Evolutionary conservation across 2,888 invertebrate genomes (phyloP).

Genomic region (Yponomeuta cagnagella): DNA sequence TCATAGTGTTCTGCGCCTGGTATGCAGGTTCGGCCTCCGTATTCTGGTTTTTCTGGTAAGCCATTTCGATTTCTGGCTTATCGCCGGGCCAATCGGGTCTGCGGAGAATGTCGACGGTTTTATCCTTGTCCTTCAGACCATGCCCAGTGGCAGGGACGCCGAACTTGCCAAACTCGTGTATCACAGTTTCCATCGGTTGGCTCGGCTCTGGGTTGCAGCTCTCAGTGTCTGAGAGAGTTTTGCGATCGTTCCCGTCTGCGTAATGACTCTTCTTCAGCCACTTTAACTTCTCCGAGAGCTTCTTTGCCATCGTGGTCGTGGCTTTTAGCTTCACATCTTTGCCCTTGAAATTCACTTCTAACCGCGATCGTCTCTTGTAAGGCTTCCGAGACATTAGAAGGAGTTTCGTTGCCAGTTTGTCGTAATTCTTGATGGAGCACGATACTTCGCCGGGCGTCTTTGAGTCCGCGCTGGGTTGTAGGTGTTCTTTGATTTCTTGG

Average conservation of each 20-base stretch:
- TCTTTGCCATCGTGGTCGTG: not conserved
- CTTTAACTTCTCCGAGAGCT: not conserved
- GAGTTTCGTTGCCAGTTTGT: not conserved
- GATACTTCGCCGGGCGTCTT: not conserved
- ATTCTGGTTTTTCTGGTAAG: not conserved
- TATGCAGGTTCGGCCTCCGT: not conserved
- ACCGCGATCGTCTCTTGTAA: not conserved
- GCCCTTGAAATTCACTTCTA: not conserved
- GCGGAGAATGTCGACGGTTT: not conserved
- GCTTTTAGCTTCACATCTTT: not conserved
- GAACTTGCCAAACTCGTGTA: not conserved
- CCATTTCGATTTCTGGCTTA: not conserved
- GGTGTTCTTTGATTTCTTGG: not conserved
- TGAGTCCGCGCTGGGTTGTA: not conserved
- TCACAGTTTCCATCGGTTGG: not conserved
- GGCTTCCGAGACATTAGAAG: not conserved
- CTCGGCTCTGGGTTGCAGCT: not conserved
- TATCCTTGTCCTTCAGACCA: not conserved
- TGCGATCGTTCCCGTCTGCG: not conserved
- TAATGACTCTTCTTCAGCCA: not conserved
- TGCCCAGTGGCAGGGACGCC: not conserved
- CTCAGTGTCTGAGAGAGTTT: not conserved
- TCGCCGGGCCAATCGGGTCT: not conserved
- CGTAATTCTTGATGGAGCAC: not conserved
- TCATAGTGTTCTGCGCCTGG: not conserved